Percentiles rank a stretch among this genome's conserved stretches.
These are phyloP conservation scores for Rana temporaria DNA, from an alignment of 2,113 vertebrate species.

Conservation along the genomic window DNA sequence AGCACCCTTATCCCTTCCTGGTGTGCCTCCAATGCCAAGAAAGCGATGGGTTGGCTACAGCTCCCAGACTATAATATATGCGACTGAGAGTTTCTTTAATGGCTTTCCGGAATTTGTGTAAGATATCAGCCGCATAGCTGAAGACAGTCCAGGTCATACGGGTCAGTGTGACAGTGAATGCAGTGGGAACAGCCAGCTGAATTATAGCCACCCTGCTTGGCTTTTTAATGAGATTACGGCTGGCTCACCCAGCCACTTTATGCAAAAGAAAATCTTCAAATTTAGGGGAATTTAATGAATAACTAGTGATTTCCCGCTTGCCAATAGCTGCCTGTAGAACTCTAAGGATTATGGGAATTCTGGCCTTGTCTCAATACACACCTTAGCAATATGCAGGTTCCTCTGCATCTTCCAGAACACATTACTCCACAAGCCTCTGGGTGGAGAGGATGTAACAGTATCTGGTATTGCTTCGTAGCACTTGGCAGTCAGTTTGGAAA, in stretches of 20 bases:
- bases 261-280: slow-evolving; percentile 44
- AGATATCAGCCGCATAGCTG: slow-evolving; percentile 49
- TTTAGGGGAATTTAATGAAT: slow-evolving; percentile 55
- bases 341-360: slow-evolving; percentile 37
- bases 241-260: slow-evolving; percentile 39
- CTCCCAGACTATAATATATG: slow-evolving; percentile 45
- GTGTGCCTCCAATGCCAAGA: slow-evolving; percentile 24
- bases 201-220: slow-evolving; percentile 47
- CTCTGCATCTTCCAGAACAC: slow-evolving; percentile 5
- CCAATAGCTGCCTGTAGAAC: slow-evolving; percentile 44
- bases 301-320: slow-evolving; percentile 43
- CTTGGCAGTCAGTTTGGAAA: neutral
- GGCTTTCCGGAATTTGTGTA: slow-evolving; percentile 55
- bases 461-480: neutral
- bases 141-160: slow-evolving; percentile 47
- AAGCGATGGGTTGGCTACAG: slow-evolving; percentile 14
- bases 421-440: neutral
- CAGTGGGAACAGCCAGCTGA: slow-evolving; percentile 48
- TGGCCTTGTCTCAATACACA: neutral
- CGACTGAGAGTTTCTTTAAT: slow-evolving; percentile 44
- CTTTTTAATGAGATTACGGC: slow-evolving; percentile 55
- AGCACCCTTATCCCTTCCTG: slow-evolving; percentile 26
- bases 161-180: slow-evolving; percentile 50
- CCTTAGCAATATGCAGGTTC: slow-evolving; percentile 23
- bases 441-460: neutral